A percentile compares a stretch with the other conserved stretches of the same genome.
phyloP scores from a whole-genome alignment of 2,797 vertebrate genomes.

The Tolypeutes matacus region DNA sequence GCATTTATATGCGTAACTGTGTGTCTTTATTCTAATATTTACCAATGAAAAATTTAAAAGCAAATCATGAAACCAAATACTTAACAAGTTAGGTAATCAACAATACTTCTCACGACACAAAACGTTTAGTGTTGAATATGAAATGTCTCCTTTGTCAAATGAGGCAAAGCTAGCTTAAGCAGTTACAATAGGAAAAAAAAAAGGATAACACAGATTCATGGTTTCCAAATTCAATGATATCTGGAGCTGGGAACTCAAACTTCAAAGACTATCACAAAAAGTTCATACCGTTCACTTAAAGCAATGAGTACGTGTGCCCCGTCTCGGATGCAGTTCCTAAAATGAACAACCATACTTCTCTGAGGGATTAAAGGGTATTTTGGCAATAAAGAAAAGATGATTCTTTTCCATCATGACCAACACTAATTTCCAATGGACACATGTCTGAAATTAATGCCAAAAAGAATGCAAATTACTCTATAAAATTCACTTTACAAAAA shows the following conservation, averaged over 20 bases:
- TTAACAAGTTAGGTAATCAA: background rate
- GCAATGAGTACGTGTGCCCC: background rate
- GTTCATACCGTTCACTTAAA: background rate
- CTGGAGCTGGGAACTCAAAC: background rate
- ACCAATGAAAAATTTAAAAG: background rate
- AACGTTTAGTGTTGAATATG: background rate
- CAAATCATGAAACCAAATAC: slow-evolving; percentile 17
- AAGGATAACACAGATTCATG: background rate
- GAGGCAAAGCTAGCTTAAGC: background rate
- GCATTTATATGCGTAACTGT: no score
- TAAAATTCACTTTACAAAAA: background rate
- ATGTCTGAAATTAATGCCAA: background rate
- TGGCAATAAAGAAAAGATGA: background rate
- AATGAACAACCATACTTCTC: background rate
- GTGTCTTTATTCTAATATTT: background rate
- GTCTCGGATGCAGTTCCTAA: background rate
- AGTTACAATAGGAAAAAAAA: background rate
- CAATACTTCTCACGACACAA: slow-evolving; percentile 4
- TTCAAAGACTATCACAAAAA: background rate
- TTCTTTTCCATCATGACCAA: background rate
- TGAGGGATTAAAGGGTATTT: background rate
- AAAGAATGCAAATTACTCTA: background rate
- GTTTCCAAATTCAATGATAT: background rate
- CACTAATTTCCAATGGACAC: background rate
- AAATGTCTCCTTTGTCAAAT: slow-evolving; percentile 33